These are phyloP conservation scores for Drosophila ananassae DNA, from an alignment of 1,140 invertebrate species.

Conservation along the genomic window DNA sequence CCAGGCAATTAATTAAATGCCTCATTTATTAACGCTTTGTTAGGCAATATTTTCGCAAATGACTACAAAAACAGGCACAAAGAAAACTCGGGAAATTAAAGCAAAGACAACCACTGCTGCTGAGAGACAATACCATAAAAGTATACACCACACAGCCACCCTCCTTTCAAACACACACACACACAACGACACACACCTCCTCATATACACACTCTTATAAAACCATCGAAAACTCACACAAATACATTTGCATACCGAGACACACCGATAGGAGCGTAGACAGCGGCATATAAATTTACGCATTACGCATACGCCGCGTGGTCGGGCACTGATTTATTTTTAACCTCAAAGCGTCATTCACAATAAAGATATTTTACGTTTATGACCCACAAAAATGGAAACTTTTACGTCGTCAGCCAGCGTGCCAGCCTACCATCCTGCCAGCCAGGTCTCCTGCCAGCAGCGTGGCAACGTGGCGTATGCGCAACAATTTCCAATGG, in stretches of 20 bases:
- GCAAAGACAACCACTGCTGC: constrained; percentile 34
- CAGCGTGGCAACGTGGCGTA: constrained; percentile 53
- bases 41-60: constrained; percentile 79
- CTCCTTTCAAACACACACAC: constrained; percentile 7
- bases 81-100: constrained; percentile 36
- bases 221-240: constrained; percentile 20
- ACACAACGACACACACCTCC: background rate
- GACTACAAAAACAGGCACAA: constrained; percentile 65
- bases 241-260: background rate
- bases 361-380: constrained; percentile 78
- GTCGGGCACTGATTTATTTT: constrained; percentile 70
- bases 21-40: constrained; percentile 82
- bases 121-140: constrained; percentile 41
- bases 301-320: constrained; percentile 69
- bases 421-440: background rate
- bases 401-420: constrained; percentile 36
- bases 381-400: constrained; percentile 72
- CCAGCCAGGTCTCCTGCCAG: constrained; percentile 7
- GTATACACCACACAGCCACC: constrained; percentile 7
- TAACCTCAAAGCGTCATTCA: constrained; percentile 75
- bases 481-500: constrained; percentile 70
- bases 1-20: constrained; percentile 79
- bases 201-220: constrained; percentile 1
- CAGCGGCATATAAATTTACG: constrained; percentile 53
- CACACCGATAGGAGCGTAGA: constrained; percentile 9